Percentiles rank a stretch among this genome's conserved stretches.
These are phyloP conservation scores for Euzophera pinguis DNA, from an alignment of 2,888 invertebrate genomes.

Conservation along the genomic window DNA sequence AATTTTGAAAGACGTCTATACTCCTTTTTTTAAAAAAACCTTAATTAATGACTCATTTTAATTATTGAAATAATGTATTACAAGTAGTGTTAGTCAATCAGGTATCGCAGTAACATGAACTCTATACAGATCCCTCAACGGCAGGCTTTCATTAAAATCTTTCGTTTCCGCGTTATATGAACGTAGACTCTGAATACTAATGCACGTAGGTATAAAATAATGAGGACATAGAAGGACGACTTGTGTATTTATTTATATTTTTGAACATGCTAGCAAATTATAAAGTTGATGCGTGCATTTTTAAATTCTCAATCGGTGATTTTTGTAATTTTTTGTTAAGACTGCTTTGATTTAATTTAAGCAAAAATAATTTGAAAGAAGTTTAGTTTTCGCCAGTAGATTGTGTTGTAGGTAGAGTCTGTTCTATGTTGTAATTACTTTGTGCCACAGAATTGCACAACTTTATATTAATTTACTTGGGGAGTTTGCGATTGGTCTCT, in stretches of 20 bases:
- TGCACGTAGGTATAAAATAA: constrained; percentile 28
- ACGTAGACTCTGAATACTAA: constrained; percentile 69
- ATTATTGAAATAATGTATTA: no score
- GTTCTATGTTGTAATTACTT: neutral
- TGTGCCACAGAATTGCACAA: constrained; percentile 58
- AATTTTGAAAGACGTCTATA: no score
- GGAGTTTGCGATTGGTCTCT: constrained; percentile 55
- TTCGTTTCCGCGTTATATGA: constrained; percentile 70
- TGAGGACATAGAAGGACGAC: neutral
- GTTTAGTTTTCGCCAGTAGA: neutral
- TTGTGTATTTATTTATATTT: no score
- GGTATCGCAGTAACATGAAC: constrained; percentile 25
- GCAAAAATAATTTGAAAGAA: neutral
- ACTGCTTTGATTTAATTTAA: no score
- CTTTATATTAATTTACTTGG: constrained; percentile 76
- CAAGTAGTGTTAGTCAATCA: no score
- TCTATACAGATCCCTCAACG: constrained; percentile 39
- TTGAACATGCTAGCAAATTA: no score
- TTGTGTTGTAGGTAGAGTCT: neutral
- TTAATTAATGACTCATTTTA: no score
- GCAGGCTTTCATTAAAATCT: constrained; percentile 73
- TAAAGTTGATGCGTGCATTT: no score
- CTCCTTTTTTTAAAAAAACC: no score
- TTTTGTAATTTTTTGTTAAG: no score
- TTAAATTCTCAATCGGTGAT: no score